Conservation (phyloP, 2,888 invertebrate genomes). For the Odontocerum albicorne region DNA sequence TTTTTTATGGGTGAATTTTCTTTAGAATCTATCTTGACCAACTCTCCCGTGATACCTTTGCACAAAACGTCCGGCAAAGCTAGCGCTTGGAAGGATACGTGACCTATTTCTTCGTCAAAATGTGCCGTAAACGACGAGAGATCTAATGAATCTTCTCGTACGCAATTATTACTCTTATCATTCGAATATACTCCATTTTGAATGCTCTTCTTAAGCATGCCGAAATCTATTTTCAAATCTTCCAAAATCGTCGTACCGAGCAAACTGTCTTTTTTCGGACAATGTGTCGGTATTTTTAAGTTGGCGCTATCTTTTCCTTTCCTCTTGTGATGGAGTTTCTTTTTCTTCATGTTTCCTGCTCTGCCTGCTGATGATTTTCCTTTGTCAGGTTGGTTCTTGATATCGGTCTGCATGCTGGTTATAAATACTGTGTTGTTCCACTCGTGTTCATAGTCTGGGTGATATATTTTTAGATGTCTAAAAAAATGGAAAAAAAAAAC, state of each 20-base stretch:
- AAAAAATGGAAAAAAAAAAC: too few species aligned
- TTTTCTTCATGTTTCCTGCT: constrained; percentile 6
- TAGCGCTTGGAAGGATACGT: constrained; percentile 23
- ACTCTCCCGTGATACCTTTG: constrained; percentile 11
- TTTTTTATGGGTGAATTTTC: constrained; percentile 21
- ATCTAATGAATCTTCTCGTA: constrained; percentile 21
- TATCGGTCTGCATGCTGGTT: constrained; percentile 23
- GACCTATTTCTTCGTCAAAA: constrained; percentile 26
- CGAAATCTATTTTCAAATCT: constrained; percentile 10
- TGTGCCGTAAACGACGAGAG: constrained; percentile 18
- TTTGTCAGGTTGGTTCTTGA: constrained; percentile 1
- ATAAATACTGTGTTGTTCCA: constrained; percentile 36
- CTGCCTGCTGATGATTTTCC: constrained; percentile 3
- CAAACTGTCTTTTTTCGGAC: constrained; percentile 27
- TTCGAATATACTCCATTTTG: constrained; percentile 1
- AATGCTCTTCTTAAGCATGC: constrained; percentile 3
- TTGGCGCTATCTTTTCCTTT: neutral
- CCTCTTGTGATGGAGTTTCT: constrained; percentile 6
- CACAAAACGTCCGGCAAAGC: constrained; percentile 16
- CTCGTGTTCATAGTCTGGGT: constrained; percentile 38
- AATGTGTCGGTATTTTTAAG: constrained; percentile 5
- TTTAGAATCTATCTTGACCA: constrained; percentile 21
- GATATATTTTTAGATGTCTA: constrained; percentile 43
- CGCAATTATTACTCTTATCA: constrained; percentile 5
- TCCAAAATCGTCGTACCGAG: constrained; percentile 16